These are phyloP conservation scores for Yponomeuta malinellus DNA, from an alignment of 2,888 invertebrate species.

Conservation along the genomic window DNA sequence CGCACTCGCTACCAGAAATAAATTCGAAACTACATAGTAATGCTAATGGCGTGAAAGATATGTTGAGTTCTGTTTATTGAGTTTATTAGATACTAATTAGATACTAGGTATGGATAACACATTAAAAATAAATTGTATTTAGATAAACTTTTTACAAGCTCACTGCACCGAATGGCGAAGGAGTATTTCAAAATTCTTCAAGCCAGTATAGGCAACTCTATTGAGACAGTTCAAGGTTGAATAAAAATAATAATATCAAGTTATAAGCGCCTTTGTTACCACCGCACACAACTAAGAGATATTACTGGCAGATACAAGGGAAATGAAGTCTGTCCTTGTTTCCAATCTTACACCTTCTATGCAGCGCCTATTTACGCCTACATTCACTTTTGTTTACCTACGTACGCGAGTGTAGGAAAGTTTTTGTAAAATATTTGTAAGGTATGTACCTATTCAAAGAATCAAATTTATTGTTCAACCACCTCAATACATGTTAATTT, in stretches of 20 bases:
- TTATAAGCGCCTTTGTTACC: conserved; percentile 2
- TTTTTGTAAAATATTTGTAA: neutral
- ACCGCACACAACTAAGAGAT: neutral
- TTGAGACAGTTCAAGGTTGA: conserved; percentile 4
- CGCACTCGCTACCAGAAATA: conserved; percentile 3
- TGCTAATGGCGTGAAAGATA: neutral
- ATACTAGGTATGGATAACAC: neutral
- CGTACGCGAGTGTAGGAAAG: conserved; percentile 26
- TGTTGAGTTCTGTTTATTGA: too few species aligned
- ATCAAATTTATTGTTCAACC: conserved; percentile 20
- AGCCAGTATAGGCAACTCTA: neutral
- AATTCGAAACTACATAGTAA: neutral
- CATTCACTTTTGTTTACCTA: conserved; percentile 69
- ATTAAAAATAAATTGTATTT: neutral
- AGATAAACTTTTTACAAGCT: neutral
- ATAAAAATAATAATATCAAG: conserved; percentile 5
- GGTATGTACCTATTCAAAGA: neutral
- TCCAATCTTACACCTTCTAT: conserved; percentile 42
- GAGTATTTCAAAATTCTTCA: neutral
- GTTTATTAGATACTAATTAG: too few species aligned
- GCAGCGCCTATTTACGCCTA: conserved; percentile 31
- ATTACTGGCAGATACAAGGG: conserved; percentile 15
- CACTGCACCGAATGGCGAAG: neutral
- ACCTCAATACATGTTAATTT: conserved; percentile 18
- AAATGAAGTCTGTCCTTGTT: conserved; percentile 45